phyloP scores from a whole-genome alignment of 23 tunicate species.

The Halocynthia roretzi region DNA sequence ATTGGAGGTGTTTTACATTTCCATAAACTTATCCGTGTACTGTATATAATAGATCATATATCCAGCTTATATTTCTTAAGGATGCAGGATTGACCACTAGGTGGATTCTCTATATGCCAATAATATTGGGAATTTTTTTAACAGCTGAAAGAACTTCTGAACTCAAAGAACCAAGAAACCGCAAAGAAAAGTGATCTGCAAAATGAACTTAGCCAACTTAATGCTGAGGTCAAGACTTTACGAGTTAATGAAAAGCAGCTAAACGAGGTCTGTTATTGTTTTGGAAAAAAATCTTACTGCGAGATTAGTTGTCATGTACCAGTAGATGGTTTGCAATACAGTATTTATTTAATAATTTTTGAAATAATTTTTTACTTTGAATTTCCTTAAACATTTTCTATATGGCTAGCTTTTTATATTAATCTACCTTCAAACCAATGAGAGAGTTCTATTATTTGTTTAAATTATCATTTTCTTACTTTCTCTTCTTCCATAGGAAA shows the following conservation, averaged over 20 bases:
- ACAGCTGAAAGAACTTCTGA: constrained; percentile 47
- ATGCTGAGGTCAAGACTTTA: constrained; percentile 50
- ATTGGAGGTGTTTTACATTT: constrained; percentile 28
- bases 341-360: background rate
- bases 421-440: background rate
- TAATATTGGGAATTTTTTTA: constrained; percentile 9
- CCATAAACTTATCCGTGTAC: background rate
- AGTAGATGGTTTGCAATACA: too few species aligned
- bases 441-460: background rate
- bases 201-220: constrained; percentile 45
- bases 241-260: constrained; percentile 58
- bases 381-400: background rate
- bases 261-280: constrained; percentile 30
- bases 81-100: background rate
- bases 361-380: background rate
- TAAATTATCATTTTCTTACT: background rate
- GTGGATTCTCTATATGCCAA: background rate
- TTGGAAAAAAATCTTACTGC: too few species aligned
- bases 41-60: background rate
- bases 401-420: too few species aligned
- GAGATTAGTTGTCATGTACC: too few species aligned
- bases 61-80: background rate
- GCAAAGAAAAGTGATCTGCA: constrained; percentile 59
- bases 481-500: constrained; percentile 34
- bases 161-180: constrained; percentile 48